Base-by-base conservation (phyloP, 2,113 vertebrate species). In the Nerophis ophidion region DNA sequence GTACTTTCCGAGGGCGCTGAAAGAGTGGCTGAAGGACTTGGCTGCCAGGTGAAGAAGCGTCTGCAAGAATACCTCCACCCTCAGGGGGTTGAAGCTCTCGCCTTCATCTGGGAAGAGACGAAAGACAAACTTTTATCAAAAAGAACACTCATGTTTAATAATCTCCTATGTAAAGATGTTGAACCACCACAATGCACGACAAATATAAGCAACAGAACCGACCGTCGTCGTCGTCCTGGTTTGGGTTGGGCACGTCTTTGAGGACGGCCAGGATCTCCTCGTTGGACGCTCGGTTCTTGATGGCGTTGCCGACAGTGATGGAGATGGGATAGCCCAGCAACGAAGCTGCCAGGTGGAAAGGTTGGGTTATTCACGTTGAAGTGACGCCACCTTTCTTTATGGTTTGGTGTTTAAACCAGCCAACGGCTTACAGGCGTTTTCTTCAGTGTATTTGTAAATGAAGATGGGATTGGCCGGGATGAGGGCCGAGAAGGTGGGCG, bases 21-120 rank as follows among this genome's bases (percentile, higher is more conserved):
- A 99, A 40, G 97, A 98, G 74, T 99, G 95, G 85, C 96, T 99
- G 84, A 96, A 98, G 16, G 97, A 99, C 65, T 99, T 99, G 49
- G 95, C 91, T 13, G 97, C 97, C 78, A 99, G 84, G 62, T 97
- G 90, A 34, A 99, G 93, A 42, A 99, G 83, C 36, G 93, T 95
- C 84, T 99, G 95, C 75, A 99, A 88, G 79, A 99, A 99, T 57
- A 99, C 95, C 10, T 99, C 97, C 71, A 98, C 95, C 90, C 96
- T 99, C 86, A 99, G 77, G 2, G 97, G 97, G 79, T 96, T 98
- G 87, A 98, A 99, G 63, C 89, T 91, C 82, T 95, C 93, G 4
- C 93, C 94, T 86, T 97, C 97, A 68, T 98, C 97, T 99, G 87
- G 7, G 71, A 36, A 14, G n/a, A 49, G 42, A n/a, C 4, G 16